These are phyloP conservation scores for Rynchops niger DNA, from an alignment of 2,113 vertebrate species.

Conservation along the genomic window DNA sequence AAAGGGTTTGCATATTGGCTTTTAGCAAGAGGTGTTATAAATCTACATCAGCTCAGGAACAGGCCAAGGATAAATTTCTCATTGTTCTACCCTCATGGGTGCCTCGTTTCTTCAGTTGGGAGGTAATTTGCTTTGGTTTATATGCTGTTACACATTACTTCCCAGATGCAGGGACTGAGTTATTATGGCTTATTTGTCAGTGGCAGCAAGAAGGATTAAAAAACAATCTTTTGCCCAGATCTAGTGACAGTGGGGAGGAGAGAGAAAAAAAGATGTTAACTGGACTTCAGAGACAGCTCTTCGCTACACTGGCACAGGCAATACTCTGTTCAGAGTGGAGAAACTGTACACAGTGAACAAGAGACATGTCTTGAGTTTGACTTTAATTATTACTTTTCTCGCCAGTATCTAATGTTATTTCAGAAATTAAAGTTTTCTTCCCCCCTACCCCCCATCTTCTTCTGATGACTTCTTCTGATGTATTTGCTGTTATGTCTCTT, in stretches of 20 bases:
- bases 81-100: neutral
- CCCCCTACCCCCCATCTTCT: accelerated
- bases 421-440: neutral
- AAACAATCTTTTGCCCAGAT: neutral
- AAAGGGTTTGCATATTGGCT: neutral
- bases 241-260: neutral
- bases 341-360: neutral
- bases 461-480: too few species aligned
- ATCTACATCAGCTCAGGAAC: neutral
- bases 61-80: neutral
- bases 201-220: neutral
- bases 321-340: neutral
- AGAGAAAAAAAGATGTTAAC: neutral
- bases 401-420: neutral
- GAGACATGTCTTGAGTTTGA: neutral
- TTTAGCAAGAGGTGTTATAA: neutral
- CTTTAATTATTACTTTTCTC: neutral
- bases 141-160: neutral
- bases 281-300: neutral
- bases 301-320: neutral
- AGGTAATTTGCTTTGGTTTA: neutral
- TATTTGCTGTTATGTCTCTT: neutral
- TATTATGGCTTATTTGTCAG: neutral
- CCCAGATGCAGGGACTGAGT: neutral
- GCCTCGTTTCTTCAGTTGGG: neutral